Evolutionary conservation across 2,797 vertebrate species (phyloP), one percentile per base, ranked within the genome.

Genomic region (Sebastiscus tertius): DNA sequence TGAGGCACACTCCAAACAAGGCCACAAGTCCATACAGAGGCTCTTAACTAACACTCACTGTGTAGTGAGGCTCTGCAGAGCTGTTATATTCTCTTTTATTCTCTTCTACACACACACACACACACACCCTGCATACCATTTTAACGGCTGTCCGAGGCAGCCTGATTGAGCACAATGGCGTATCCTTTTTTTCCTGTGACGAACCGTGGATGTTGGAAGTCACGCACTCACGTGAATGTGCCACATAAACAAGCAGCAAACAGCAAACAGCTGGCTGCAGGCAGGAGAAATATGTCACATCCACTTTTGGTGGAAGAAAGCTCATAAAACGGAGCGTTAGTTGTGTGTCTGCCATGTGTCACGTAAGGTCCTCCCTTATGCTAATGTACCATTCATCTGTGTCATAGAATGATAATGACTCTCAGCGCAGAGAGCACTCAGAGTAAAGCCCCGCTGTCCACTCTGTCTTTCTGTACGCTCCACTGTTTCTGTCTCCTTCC

Each of bases 21-120:
- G 94, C 89, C 92, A 88, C 85, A 68, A 90, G 83, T 92, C 91
- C 82, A 86, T 75, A 79, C 88, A 92, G 86, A 86, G 79, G 87
- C 93, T 85, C 92, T 95, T 89, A 87, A 77, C 88, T 29, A 70
- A 87, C 84, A 85, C 91, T 89, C 84, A 66, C 31, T n/a, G 76
- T 77, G 81, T 73, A 82, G 87, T 75, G 89, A 87, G 77, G 88
- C 87, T 81, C 76, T 87, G 83, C 78, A 88, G 77, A 64, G 84
- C 83, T 90, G 83, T 92, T 91, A 84, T 81, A 84, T 78, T 89
- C 87, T 89, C 92, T 88, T 94, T 93, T 89, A 95, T 91, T 89
- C 82, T 83, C 87, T 61, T 67, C 71, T 61, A 63, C 31, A 73
- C 76, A 74, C 72, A 79, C 78, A 73, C 82, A 70, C 82, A 76